A percentile compares a stretch with the other conserved stretches of the same genome.
Evolutionary conservation across 2,888 invertebrate genomes (phyloP).

Genomic region (Lamellibrachia satsuma): DNA sequence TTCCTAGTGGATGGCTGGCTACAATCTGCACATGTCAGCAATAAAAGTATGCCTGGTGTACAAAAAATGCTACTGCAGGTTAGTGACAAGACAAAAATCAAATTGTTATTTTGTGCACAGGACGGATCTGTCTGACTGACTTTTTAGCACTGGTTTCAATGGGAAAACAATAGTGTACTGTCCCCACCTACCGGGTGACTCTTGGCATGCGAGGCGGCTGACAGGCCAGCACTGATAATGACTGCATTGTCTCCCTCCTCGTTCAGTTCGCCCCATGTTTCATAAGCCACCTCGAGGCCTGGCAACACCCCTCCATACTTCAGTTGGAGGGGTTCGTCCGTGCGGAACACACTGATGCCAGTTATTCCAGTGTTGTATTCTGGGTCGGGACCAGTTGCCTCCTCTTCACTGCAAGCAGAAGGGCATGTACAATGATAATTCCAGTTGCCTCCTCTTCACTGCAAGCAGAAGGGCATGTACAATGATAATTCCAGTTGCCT

Average conservation of each 20-base stretch:
- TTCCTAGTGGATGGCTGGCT: no score
- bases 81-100: no score
- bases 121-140: no score
- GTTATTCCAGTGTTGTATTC: slow-evolving; percentile 56
- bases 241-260: slow-evolving; percentile 59
- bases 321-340: slow-evolving; percentile 52
- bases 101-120: no score
- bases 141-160: no score
- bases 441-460: no score
- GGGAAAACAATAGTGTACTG: neutral
- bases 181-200: slow-evolving; percentile 55
- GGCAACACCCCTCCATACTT: slow-evolving; percentile 59
- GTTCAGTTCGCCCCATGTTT: slow-evolving; percentile 64
- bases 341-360: slow-evolving; percentile 53
- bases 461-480: no score
- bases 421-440: no score
- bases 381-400: slow-evolving; percentile 49
- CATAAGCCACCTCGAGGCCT: slow-evolving; percentile 59
- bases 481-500: no score
- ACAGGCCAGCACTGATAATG: slow-evolving; percentile 60
- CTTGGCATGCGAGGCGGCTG: slow-evolving; percentile 63
- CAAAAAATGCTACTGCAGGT: no score
- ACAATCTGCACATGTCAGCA: no score
- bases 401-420: slow-evolving; percentile 22
- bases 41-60: no score